These are phyloP conservation scores for Nothoprocta pentlandii DNA, from an alignment of 2,113 vertebrate genomes.

Conservation along the genomic window DNA sequence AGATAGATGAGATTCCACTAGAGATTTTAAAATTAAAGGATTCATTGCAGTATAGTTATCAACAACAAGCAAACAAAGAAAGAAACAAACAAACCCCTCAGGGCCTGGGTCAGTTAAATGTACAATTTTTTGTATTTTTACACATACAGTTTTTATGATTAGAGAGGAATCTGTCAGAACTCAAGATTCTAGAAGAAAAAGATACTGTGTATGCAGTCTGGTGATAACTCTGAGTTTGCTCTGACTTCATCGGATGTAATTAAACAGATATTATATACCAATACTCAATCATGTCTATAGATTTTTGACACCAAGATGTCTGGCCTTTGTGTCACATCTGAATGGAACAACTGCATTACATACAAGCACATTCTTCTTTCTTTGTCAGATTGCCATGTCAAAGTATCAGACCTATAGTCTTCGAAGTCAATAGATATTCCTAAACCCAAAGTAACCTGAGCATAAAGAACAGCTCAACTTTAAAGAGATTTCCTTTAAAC, in stretches of 20 bases:
- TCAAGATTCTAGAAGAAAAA: neutral
- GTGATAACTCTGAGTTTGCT: neutral
- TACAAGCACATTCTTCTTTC: neutral
- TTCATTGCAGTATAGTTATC: neutral
- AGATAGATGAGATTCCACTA: neutral
- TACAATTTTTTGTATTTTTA: neutral
- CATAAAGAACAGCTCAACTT: neutral
- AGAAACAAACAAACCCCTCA: neutral
- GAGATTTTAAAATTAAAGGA: conserved; percentile 29
- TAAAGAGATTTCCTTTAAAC: neutral
- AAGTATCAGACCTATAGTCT: neutral
- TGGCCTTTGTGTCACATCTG: neutral
- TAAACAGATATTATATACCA: neutral
- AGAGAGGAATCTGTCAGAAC: neutral
- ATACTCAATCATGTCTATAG: neutral
- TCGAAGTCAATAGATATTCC: neutral
- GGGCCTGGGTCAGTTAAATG: neutral
- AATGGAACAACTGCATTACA: neutral
- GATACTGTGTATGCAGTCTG: neutral
- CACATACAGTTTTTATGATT: neutral
- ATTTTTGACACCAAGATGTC: neutral
- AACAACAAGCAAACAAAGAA: neutral
- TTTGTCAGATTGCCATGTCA: neutral
- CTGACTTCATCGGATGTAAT: neutral
- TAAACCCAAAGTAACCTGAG: neutral